phyloP scores from a whole-genome alignment of 2,797 vertebrate species.

The Pithecia hirsuta region DNA sequence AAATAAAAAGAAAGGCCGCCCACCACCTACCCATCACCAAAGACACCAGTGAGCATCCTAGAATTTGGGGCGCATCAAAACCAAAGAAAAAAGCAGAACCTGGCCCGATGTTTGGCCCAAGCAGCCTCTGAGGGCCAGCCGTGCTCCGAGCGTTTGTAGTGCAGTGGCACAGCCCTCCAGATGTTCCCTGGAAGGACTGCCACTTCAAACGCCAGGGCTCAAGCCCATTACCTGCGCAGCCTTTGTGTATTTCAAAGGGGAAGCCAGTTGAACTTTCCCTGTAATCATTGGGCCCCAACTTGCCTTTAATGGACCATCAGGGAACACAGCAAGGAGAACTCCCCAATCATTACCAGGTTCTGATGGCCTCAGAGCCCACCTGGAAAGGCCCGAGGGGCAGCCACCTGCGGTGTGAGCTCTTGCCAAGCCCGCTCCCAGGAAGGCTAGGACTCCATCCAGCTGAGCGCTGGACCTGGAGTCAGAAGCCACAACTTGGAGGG shows the following conservation, averaged over 20 bases:
- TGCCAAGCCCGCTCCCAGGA: not conserved
- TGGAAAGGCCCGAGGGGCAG: slow-evolving; percentile 1
- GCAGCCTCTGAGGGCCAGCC: slow-evolving; percentile 83
- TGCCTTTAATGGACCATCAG: slow-evolving; percentile 77
- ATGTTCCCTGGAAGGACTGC: slow-evolving; percentile 79
- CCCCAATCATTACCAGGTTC: slow-evolving; percentile 14
- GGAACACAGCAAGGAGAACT: not conserved
- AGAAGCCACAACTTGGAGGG: not conserved
- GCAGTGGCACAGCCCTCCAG: slow-evolving; percentile 79
- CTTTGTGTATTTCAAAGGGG: slow-evolving; percentile 84
- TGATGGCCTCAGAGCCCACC: slow-evolving; percentile 31
- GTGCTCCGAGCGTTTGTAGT: slow-evolving; percentile 68
- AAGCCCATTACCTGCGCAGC: slow-evolving; percentile 75
- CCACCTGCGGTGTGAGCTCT: not conserved
- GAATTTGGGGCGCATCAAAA: slow-evolving; percentile 61
- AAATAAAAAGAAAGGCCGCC: not conserved
- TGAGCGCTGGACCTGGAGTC: accelerated
- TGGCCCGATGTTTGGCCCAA: slow-evolving; percentile 67
- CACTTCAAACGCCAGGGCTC: slow-evolving; percentile 83
- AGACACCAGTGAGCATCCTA: slow-evolving; percentile 29
- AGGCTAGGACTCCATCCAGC: not conserved
- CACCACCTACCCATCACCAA: slow-evolving; percentile 28
- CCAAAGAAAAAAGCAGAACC: slow-evolving; percentile 66
- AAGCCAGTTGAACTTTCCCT: slow-evolving; percentile 80
- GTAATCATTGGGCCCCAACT: slow-evolving; percentile 81